Base-by-base conservation (phyloP, 2,888 invertebrate species). In the Nesidiocoris tenuis region DNA sequence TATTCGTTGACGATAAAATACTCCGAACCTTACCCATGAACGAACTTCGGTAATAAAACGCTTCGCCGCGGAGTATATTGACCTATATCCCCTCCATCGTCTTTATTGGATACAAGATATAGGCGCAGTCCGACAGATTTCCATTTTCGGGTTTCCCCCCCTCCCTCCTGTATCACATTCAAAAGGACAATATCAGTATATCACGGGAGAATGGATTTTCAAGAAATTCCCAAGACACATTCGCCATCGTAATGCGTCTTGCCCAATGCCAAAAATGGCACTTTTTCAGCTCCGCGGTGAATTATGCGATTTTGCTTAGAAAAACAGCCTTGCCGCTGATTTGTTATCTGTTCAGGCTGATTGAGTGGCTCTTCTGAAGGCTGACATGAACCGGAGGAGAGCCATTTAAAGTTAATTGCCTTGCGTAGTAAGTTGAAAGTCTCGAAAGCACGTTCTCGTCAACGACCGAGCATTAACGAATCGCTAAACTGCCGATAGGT, bases 1-100 rank as follows among this genome's bases (percentile, higher is more conserved):
- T 12, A 39, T 39, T 39, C 12, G 3, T 12, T 39, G 39, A 39
- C 39, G 12, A 39, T 39, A 39, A 39, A 39, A 39, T 39, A 12
- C 39, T 39, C 39, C 39, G 12, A 39, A 3, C 12, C 39, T 39
- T 12, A 12, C 12, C 39, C 39, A 39, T 39, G 39, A 39, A 39
- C 39, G 25, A 67, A 67, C 55, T 67, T 67, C 19, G 67, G 67
- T 21, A 67, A 67, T 67, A 67, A 67, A 66, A 67, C 54, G 24
- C 39, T 24, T 67, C 22, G 56, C 55, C n/a, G 55, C 55, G 55
- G 65, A 56, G 67, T 56, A 21, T 67, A 67, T 67, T 56, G 67
- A 67, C 67, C 67, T 55, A 22, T 67, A 55, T 54, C 17, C 56
- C 54, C 56, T 23, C 21, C 67, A 12, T 12, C 3, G 39, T 39